These are phyloP conservation scores for Hippoglossus hippoglossus DNA, from an alignment of 2,797 vertebrate genomes.

Conservation along the genomic window DNA sequence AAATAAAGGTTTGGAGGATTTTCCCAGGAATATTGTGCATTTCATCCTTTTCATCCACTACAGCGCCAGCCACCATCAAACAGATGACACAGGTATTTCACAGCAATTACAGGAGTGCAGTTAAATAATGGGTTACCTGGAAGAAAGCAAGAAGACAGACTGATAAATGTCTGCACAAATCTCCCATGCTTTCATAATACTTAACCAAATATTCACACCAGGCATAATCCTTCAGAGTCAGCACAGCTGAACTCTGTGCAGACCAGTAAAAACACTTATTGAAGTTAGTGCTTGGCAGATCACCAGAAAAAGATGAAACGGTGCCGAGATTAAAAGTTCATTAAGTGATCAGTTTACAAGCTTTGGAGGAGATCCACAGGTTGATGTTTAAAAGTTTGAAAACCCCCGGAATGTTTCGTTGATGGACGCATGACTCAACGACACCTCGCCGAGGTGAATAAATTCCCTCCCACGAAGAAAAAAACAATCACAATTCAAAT, in stretches of 20 bases:
- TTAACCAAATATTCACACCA: slow-evolving; percentile 13
- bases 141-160: slow-evolving; percentile 38
- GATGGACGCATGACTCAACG: background rate
- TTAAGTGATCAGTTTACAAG: slow-evolving; percentile 54
- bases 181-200: background rate
- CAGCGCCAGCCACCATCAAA: slow-evolving; percentile 59
- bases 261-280: slow-evolving; percentile 5
- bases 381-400: slow-evolving; percentile 40
- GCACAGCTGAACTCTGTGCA: slow-evolving; percentile 24
- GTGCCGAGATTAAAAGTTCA: slow-evolving; percentile 42
- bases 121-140: slow-evolving; percentile 56
- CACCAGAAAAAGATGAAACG: slow-evolving; percentile 38
- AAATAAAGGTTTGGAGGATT: slow-evolving; percentile 48
- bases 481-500: background rate
- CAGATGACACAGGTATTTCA: slow-evolving; percentile 58
- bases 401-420: slow-evolving; percentile 20
- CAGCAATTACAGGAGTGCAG: slow-evolving; percentile 60
- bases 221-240: slow-evolving; percentile 20
- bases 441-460: background rate
- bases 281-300: slow-evolving; percentile 43
- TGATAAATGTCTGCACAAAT: slow-evolving; percentile 46
- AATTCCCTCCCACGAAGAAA: slow-evolving; percentile 1
- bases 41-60: slow-evolving; percentile 50
- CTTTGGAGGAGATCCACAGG: slow-evolving; percentile 28
- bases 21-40: slow-evolving; percentile 59